Percentiles rank a stretch among this genome's conserved stretches.
These are phyloP conservation scores for Solenopsis fugax DNA, from an alignment of 1,140 invertebrate genomes.

Conservation along the genomic window DNA sequence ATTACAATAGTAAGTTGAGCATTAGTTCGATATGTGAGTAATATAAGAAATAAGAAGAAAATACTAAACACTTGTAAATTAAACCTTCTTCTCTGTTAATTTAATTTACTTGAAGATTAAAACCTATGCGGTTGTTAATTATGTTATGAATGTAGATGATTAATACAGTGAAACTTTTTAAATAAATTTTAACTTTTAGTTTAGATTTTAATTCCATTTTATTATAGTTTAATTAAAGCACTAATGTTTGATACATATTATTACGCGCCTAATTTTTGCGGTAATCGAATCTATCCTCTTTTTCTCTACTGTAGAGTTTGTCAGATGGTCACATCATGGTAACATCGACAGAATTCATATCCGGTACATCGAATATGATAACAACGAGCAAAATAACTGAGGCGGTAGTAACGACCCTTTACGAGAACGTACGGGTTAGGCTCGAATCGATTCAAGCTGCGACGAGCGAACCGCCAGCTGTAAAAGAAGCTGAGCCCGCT, in stretches of 20 bases:
- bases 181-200: not conserved
- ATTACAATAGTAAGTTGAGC: too few species aligned
- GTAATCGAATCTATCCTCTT: too few species aligned
- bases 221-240: not conserved
- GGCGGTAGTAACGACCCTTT: conserved; percentile 40
- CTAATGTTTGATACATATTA: not conserved
- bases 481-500: conserved; percentile 57
- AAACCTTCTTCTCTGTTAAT: not conserved
- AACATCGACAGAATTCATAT: conserved; percentile 57
- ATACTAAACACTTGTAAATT: not conserved
- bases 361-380: conserved; percentile 55
- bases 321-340: conserved; percentile 48
- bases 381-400: conserved; percentile 50
- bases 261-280: too few species aligned
- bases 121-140: not conserved
- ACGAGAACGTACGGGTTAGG: conserved; percentile 63
- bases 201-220: not conserved
- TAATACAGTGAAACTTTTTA: not conserved
- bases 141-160: not conserved
- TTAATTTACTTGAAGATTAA: not conserved
- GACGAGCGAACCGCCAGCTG: conserved; percentile 9
- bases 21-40: too few species aligned
- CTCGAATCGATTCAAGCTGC: conserved; percentile 59
- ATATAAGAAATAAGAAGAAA: too few species aligned
- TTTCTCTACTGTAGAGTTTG: conserved; percentile 28